These are phyloP conservation scores for Phytoseiulus persimilis DNA, from an alignment of 2,888 invertebrate species.

Conservation along the genomic window DNA sequence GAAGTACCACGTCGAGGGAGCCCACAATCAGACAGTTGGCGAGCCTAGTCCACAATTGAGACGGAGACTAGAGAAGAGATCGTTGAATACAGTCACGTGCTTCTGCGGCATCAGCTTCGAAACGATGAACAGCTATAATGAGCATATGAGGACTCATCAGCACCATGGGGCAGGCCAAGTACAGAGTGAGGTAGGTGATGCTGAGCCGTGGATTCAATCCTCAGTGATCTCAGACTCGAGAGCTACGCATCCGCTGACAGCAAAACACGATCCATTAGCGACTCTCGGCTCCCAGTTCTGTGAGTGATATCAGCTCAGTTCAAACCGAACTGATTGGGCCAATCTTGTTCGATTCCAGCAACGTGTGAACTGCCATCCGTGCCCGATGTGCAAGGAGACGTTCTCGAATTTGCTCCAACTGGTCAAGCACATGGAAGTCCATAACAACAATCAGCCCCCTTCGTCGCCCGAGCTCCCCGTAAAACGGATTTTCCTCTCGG, in stretches of 20 bases:
- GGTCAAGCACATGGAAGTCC: conserved; percentile 31
- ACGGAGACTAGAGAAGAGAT: conserved; percentile 13
- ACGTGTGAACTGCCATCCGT: conserved; percentile 12
- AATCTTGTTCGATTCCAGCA: not conserved
- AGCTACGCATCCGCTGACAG: too few species aligned
- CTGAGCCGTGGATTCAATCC: not conserved
- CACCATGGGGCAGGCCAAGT: not conserved
- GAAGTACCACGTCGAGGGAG: conserved; percentile 36
- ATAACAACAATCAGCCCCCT: conserved; percentile 19
- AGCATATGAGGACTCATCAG: conserved; percentile 31
- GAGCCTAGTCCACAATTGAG: conserved; percentile 32
- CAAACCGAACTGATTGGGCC: too few species aligned
- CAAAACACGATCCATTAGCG: too few species aligned
- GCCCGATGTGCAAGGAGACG: conserved; percentile 32
- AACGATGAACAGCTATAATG: conserved; percentile 34
- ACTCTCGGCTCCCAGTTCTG: too few species aligned
- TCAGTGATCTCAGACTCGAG: too few species aligned
- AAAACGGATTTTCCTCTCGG: not conserved
- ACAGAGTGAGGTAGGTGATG: not conserved
- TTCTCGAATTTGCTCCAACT: not conserved
- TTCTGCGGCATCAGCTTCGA: conserved; percentile 28
- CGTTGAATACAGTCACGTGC: conserved; percentile 21
- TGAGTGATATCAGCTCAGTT: too few species aligned
- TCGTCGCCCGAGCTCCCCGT: conserved; percentile 15
- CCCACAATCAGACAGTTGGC: conserved; percentile 37